Conservation (phyloP, 2,113 vertebrate genomes). For the Centropus bengalensis region DNA sequence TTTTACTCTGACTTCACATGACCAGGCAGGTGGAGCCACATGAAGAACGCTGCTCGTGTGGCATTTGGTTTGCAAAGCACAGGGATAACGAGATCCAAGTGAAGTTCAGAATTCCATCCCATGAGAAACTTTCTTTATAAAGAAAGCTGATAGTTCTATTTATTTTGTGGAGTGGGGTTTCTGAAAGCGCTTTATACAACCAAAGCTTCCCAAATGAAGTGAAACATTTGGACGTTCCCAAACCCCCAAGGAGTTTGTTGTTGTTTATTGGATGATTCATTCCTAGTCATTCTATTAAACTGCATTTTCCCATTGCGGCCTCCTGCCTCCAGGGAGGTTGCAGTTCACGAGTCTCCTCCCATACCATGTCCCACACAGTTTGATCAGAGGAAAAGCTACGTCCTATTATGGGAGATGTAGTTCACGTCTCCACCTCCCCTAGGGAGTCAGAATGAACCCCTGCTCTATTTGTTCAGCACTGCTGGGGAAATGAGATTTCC, state of each 20-base stretch:
- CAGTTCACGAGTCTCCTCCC: not conserved
- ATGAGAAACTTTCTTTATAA: not conserved
- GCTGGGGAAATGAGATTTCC: not conserved
- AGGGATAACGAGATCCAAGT: not conserved
- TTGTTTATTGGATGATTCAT: conserved; percentile 18
- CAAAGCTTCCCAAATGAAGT: not conserved
- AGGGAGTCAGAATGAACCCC: not conserved
- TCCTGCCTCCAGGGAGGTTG: not conserved
- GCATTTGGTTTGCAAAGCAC: not conserved
- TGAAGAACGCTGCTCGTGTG: not conserved
- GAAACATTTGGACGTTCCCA: not conserved
- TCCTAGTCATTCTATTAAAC: not conserved
- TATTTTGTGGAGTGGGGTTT: not conserved
- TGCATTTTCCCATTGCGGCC: conserved; percentile 32
- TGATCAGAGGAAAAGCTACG: not conserved
- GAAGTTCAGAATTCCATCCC: not conserved
- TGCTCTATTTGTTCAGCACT: not conserved
- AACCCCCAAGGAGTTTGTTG: not conserved
- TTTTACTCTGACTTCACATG: not conserved
- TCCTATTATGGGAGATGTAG: not conserved
- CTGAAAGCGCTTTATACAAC: not conserved
- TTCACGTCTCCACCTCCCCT: not conserved
- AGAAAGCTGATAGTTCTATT: not conserved
- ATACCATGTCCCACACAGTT: not conserved
- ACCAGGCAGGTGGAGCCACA: not conserved